phyloP scores from a whole-genome alignment of 2,888 invertebrate species.

The Alloscopus bannaensis region DNA sequence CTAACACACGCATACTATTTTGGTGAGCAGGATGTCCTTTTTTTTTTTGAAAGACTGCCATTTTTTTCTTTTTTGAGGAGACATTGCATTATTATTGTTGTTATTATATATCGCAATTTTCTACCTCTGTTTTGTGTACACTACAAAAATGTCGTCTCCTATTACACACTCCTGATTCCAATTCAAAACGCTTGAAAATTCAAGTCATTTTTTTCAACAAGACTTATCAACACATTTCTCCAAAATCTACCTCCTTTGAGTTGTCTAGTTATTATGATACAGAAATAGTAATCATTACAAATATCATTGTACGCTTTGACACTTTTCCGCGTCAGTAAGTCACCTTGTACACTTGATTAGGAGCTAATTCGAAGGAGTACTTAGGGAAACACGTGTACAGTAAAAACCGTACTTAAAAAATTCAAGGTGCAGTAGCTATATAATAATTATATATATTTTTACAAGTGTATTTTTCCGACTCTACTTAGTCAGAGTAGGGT shows the following conservation, averaged over 20 bases:
- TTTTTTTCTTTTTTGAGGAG: not conserved
- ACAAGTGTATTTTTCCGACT: not conserved
- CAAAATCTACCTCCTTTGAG: constrained; percentile 46
- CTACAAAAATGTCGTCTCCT: not conserved
- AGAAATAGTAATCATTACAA: not conserved
- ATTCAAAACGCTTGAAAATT: constrained; percentile 57
- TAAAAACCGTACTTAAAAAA: not conserved
- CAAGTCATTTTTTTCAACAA: constrained; percentile 51
- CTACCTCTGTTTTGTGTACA: not conserved
- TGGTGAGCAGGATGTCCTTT: not conserved
- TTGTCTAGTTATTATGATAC: constrained; percentile 29
- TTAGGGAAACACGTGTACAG: too few relatives aligned
- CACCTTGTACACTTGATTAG: not conserved
- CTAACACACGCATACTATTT: not conserved
- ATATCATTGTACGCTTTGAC: not conserved
- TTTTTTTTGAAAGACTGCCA: not conserved
- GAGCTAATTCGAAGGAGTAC: not conserved
- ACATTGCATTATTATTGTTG: too few relatives aligned
- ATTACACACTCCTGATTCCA: constrained; percentile 16
- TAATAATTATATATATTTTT: not conserved
- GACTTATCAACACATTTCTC: constrained; percentile 38
- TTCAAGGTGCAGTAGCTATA: not conserved
- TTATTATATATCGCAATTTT: too few relatives aligned
- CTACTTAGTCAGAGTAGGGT: not conserved
- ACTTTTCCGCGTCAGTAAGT: not conserved